These are phyloP conservation scores for Fopius arisanus DNA, from an alignment of 1,140 invertebrate species.

Conservation along the genomic window DNA sequence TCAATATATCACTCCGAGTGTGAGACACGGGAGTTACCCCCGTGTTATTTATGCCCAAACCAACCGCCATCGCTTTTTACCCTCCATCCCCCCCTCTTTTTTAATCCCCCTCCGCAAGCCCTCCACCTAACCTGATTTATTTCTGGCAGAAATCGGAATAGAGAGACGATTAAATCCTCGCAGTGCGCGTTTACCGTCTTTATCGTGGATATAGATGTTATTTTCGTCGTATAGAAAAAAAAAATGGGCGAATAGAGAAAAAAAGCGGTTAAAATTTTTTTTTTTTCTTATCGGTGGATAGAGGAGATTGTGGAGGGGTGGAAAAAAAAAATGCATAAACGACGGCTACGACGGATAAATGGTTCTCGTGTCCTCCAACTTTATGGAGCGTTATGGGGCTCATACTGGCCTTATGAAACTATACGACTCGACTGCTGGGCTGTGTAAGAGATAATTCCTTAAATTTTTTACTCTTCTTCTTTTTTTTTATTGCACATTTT, in stretches of 20 bases:
- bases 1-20: conserved; percentile 32
- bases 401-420: neutral
- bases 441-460: neutral
- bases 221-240: neutral
- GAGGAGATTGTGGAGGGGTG: neutral
- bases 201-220: neutral
- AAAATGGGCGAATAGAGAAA: no score
- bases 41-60: conserved; percentile 8
- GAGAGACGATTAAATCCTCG: conserved; percentile 50
- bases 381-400: neutral
- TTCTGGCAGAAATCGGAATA: conserved; percentile 25
- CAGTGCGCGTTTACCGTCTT: neutral
- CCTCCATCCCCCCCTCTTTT: conserved; percentile 24
- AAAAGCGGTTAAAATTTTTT: no score
- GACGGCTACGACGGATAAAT: neutral
- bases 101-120: conserved; percentile 39
- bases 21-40: neutral
- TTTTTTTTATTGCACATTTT: neutral
- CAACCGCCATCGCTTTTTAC: neutral
- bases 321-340: neutral
- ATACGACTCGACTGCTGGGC: neutral
- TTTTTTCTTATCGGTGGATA: neutral
- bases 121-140: conserved; percentile 40
- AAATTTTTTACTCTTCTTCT: neutral
- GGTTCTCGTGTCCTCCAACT: neutral